Conservation (phyloP, 2,113 vertebrate species). For the Uria lomvia region DNA sequence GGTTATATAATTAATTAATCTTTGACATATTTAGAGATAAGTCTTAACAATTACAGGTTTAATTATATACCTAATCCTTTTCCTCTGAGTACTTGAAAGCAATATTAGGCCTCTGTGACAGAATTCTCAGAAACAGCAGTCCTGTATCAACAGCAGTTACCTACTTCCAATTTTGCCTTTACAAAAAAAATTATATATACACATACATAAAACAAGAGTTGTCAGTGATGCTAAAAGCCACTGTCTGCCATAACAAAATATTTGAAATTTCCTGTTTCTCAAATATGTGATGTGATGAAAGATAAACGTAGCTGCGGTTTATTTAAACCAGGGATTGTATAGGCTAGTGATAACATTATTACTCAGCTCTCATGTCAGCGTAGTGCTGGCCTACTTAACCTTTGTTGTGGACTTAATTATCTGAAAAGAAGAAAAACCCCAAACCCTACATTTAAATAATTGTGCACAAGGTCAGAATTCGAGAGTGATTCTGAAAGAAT, state of each 20-base stretch:
- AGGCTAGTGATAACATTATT: background rate
- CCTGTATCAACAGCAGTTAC: background rate
- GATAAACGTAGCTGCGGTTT: background rate
- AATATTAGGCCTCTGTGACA: background rate
- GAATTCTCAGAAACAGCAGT: background rate
- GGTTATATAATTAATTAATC: background rate
- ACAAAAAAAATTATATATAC: background rate
- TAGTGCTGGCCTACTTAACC: background rate
- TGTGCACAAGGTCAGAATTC: background rate
- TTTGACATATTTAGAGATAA: background rate
- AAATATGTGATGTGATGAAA: background rate
- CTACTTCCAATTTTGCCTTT: background rate
- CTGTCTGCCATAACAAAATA: background rate
- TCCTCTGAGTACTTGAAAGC: background rate
- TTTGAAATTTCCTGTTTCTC: background rate
- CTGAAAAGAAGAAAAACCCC: accelerated
- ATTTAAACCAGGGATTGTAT: background rate
- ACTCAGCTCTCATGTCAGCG: background rate
- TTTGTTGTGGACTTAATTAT: background rate
- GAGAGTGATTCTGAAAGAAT: background rate
- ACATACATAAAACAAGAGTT: background rate
- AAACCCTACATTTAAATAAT: accelerated
- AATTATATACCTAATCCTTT: background rate
- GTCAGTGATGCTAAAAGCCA: background rate
- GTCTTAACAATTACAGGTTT: background rate